Evolutionary conservation across 53 echinoderm and acorn worm species (phyloP).

Genomic region (Actinopyga echinites): DNA sequence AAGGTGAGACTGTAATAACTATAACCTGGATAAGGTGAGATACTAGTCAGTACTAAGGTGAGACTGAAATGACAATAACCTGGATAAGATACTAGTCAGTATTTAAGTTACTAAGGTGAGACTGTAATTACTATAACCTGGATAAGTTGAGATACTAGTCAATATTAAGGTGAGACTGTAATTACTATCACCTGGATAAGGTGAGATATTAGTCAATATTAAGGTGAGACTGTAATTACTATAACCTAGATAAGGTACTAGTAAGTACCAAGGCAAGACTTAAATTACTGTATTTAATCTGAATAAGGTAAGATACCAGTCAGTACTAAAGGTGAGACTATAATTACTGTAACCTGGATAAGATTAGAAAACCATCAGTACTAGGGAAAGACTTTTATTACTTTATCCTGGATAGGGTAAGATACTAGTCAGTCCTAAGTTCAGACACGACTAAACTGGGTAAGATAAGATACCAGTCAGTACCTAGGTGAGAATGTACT

Average conservation of each 20-base stretch:
- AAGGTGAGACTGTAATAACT: constrained; percentile 83
- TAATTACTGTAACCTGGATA: neutral
- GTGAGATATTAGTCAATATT: constrained; percentile 89
- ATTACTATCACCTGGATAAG: constrained; percentile 85
- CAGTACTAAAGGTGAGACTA: neutral
- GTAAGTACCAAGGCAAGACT: constrained; percentile 75
- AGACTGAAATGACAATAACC: no score
- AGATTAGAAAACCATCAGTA: constrained; percentile 22
- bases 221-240: constrained; percentile 90
- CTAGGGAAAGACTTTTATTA: neutral
- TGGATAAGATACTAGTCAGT: no score
- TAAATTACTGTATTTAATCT: constrained; percentile 74
- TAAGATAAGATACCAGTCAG: neutral
- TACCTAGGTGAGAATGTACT: no score
- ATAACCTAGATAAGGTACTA: constrained; percentile 73
- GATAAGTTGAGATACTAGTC: constrained; percentile 61
- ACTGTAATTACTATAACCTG: no score
- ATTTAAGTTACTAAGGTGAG: no score
- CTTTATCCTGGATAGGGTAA: neutral
- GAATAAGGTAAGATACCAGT: constrained; percentile 47
- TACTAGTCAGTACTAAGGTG: no score
- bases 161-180: constrained; percentile 84
- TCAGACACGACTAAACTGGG: neutral
- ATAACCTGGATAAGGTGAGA: constrained; percentile 74
- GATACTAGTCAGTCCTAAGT: no score